Conservation (phyloP, 2,113 vertebrate genomes). For the Lampris megalopsis region DNA sequence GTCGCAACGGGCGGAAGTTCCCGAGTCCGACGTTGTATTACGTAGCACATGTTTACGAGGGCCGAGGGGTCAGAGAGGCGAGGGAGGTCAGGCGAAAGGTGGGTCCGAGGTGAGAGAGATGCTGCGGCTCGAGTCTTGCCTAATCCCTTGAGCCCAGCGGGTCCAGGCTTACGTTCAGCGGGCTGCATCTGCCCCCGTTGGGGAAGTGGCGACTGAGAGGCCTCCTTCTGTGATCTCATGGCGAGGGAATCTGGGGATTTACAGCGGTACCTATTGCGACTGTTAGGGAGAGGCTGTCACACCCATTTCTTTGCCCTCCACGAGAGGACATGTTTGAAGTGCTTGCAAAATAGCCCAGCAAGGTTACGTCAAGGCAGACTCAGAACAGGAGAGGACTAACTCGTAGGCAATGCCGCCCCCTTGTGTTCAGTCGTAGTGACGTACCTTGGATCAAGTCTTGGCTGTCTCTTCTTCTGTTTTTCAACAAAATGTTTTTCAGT, state of each 20-base stretch:
- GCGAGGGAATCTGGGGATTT: background rate
- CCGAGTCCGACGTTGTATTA: slow-evolving; percentile 46
- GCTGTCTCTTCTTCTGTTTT: background rate
- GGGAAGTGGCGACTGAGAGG: background rate
- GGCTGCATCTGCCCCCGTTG: background rate
- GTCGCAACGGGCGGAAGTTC: slow-evolving; percentile 23
- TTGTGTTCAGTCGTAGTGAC: slow-evolving; percentile 43
- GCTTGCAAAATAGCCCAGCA: background rate
- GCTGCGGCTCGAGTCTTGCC: background rate
- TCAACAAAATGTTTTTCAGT: background rate
- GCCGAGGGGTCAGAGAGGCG: slow-evolving; percentile 7
- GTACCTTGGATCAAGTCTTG: background rate
- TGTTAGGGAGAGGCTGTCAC: too few relatives aligned
- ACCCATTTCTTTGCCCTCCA: too few relatives aligned
- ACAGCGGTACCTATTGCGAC: too few relatives aligned
- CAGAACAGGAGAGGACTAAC: background rate
- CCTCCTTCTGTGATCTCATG: background rate
- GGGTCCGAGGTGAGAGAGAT: background rate
- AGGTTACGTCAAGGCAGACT: background rate
- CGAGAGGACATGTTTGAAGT: background rate
- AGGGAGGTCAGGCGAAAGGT: slow-evolving; percentile 27
- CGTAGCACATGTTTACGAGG: slow-evolving; percentile 35
- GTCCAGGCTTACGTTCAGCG: background rate
- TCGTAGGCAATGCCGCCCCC: slow-evolving; percentile 38
- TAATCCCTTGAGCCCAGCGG: background rate